Evolutionary conservation across 2,113 vertebrate genomes (phyloP).

Genomic region (Ochotona princeps): DNA sequence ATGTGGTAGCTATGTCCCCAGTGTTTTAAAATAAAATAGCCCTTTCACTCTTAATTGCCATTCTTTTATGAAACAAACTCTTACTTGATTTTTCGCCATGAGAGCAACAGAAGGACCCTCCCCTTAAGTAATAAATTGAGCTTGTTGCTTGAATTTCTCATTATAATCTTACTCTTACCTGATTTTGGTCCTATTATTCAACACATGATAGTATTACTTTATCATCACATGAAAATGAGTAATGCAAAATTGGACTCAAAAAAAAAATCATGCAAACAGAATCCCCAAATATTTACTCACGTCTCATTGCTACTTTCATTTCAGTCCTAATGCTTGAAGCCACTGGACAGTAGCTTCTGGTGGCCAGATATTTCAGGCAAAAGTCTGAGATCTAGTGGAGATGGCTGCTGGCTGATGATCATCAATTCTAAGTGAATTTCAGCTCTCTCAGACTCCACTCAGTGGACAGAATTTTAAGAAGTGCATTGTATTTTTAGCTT

Average conservation of each 20-base stretch:
- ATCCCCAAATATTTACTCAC: neutral
- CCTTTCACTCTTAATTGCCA: neutral
- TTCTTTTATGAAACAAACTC: neutral
- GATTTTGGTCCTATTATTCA: neutral
- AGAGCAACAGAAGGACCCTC: neutral
- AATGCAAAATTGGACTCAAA: neutral
- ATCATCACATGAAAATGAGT: neutral
- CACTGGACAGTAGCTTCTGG: neutral
- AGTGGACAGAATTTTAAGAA: neutral
- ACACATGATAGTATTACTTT: fast-evolving
- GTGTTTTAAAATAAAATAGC: neutral
- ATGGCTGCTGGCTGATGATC: neutral
- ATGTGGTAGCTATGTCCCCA: neutral
- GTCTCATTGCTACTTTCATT: neutral
- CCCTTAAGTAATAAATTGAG: neutral
- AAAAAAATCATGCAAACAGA: neutral
- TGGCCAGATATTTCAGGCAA: neutral
- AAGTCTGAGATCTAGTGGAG: neutral
- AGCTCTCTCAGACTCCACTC: neutral
- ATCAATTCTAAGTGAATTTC: neutral
- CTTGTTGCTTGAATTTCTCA: neutral
- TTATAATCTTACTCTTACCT: neutral
- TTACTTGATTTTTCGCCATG: neutral
- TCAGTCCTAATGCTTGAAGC: neutral
- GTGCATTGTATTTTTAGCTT: neutral